These are phyloP conservation scores for Paramormyrops hopkinsi DNA, from an alignment of 2,797 vertebrate genomes.

Conservation along the genomic window DNA sequence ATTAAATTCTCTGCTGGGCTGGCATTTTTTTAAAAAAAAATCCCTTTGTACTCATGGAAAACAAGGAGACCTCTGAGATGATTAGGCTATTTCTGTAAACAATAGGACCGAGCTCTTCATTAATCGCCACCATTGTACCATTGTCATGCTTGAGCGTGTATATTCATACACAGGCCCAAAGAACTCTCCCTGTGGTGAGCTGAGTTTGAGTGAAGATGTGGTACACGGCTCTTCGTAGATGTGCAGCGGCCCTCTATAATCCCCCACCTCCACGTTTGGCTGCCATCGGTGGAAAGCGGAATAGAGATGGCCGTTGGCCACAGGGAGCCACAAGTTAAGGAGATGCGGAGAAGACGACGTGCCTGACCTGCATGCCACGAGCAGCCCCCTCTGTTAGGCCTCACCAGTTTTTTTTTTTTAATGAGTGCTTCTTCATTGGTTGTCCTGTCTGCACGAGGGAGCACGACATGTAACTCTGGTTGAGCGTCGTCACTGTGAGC, in stretches of 20 bases:
- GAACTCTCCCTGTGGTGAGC: not conserved
- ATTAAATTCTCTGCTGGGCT: not conserved
- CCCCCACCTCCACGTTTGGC: not conserved
- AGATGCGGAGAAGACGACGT: not conserved
- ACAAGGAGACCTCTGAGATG: not conserved
- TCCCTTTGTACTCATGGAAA: not conserved
- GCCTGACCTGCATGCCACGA: not conserved
- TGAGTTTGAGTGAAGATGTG: not conserved
- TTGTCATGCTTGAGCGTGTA: not conserved
- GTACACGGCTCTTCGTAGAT: not conserved
- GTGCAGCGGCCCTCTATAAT: not conserved
- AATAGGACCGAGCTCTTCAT: not conserved
- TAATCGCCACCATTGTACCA: not conserved
- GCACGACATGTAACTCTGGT: not conserved
- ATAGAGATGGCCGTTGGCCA: not conserved
- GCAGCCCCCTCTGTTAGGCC: not conserved
- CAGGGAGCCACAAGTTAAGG: not conserved
- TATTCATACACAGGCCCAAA: not conserved
- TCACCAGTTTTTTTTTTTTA: not conserved
- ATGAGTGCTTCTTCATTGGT: not conserved
- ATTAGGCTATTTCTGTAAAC: not conserved
- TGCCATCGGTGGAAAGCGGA: not conserved
- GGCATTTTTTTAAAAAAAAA: not conserved
- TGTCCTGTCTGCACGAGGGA: not conserved
- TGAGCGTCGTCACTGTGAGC: not conserved